phyloP scores from a whole-genome alignment of 2,888 invertebrate species.

The Shargacucullia verbasci region DNA sequence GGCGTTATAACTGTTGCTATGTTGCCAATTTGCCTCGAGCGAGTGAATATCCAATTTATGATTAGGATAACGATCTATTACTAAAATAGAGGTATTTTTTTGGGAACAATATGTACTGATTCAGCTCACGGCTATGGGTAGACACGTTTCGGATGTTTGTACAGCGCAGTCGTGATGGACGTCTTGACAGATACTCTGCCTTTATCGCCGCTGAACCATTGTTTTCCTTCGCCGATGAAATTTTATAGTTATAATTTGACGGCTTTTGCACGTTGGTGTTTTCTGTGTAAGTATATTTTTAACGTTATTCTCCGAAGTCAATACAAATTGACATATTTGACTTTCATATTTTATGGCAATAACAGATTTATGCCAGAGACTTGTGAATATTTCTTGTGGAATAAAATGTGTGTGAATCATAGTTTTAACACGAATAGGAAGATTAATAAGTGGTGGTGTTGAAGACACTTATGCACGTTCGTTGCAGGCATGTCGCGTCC shows the following conservation, averaged over 20 bases:
- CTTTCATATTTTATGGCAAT: slow-evolving; percentile 10
- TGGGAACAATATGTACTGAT: slow-evolving; percentile 34
- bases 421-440: slow-evolving; percentile 42
- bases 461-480: slow-evolving; percentile 41
- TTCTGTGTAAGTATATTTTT: slow-evolving; percentile 37
- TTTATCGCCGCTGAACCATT: slow-evolving; percentile 47
- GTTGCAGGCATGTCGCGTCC: slow-evolving; percentile 44
- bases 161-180: slow-evolving; percentile 68
- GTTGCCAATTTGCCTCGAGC: slow-evolving; percentile 26
- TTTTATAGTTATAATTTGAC: slow-evolving; percentile 50
- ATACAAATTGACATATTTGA: slow-evolving; percentile 4
- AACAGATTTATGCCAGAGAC: slow-evolving; percentile 17
- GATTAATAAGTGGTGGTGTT: slow-evolving; percentile 30
- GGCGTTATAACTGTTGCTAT: slow-evolving; percentile 18
- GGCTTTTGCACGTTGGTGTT: slow-evolving; percentile 45
- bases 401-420: slow-evolving; percentile 37
- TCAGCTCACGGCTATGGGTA: slow-evolving; percentile 36
- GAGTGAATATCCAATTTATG: slow-evolving; percentile 28
- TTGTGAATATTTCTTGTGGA: slow-evolving; percentile 16
- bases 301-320: slow-evolving; percentile 6
- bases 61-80: slow-evolving; percentile 13
- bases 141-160: slow-evolving; percentile 67
- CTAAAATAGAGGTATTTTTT: slow-evolving; percentile 30
- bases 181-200: slow-evolving; percentile 51
- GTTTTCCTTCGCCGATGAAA: slow-evolving; percentile 53